These are phyloP conservation scores for Sebastes hubbsi DNA, from an alignment of 2,797 vertebrate genomes.

Conservation along the genomic window DNA sequence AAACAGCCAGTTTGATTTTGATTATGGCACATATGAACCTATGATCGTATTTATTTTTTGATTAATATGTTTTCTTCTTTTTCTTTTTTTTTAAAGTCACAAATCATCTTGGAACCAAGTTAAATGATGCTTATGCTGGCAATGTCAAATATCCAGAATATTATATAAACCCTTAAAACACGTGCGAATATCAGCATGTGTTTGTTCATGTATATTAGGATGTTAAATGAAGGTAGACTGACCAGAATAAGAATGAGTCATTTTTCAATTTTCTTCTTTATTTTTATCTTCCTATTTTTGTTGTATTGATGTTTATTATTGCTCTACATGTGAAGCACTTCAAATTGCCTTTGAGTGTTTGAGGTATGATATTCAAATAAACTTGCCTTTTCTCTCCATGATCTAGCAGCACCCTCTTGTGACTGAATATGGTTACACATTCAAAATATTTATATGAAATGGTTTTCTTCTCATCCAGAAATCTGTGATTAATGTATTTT, in stretches of 20 bases:
- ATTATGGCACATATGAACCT: not conserved
- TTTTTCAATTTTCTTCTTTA: not conserved
- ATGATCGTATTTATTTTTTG: not conserved
- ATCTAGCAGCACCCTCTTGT: conserved; percentile 42
- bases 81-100: not conserved
- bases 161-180: not conserved
- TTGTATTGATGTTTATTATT: not conserved
- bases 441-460: not conserved
- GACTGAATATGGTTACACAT: not conserved
- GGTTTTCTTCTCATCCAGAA: not conserved
- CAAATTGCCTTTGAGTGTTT: not conserved
- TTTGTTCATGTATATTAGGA: not conserved
- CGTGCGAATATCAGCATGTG: not conserved
- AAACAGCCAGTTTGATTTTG: not conserved
- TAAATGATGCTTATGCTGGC: not conserved
- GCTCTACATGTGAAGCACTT: not conserved
- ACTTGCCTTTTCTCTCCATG: not conserved
- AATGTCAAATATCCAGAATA: not conserved
- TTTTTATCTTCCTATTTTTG: not conserved
- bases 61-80: not conserved
- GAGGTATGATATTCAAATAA: not conserved
- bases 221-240: not conserved
- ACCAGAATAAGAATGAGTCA: not conserved
- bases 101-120: not conserved
- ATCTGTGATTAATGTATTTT: not conserved